A percentile compares a stretch with the other conserved stretches of the same genome.
Conservation (phyloP, 1,140 invertebrate species). For the Drosophila setifemur region DNA sequence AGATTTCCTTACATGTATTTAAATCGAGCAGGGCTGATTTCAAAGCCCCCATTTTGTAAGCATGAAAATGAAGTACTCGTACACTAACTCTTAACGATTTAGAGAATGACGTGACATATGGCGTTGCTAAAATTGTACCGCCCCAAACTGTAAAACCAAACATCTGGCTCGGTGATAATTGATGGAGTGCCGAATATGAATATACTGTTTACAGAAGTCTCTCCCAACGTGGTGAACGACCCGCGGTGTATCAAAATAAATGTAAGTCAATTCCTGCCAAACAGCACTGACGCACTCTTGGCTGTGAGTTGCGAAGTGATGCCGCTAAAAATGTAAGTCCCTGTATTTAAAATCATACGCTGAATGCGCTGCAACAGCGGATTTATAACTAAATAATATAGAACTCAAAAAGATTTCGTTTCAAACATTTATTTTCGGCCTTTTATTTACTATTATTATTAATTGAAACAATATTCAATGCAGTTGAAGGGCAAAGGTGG, state of each 20-base stretch:
- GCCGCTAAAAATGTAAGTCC: slow-evolving; percentile 23
- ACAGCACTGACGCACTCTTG: slow-evolving; percentile 31
- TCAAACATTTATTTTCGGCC: slow-evolving; percentile 78
- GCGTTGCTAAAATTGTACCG: neutral
- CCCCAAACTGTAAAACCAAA: slow-evolving; percentile 28
- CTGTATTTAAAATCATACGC: neutral
- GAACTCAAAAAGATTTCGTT: slow-evolving; percentile 30
- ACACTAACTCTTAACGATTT: neutral
- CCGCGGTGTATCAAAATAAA: slow-evolving; percentile 23
- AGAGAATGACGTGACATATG: slow-evolving; percentile 5
- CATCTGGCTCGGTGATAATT: slow-evolving; percentile 38
- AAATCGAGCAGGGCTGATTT: too few relatives aligned
- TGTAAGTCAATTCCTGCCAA: slow-evolving; percentile 37
- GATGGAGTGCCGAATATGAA: slow-evolving; percentile 31
- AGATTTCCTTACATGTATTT: too few relatives aligned
- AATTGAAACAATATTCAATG: slow-evolving; percentile 76
- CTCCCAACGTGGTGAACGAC: slow-evolving; percentile 24
- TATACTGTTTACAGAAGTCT: slow-evolving; percentile 16
- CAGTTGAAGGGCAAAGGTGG: slow-evolving; percentile 52
- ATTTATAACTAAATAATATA: neutral
- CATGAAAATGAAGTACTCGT: too few relatives aligned
- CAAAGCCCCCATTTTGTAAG: too few relatives aligned
- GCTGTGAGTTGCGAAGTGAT: slow-evolving; percentile 7
- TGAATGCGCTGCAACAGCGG: neutral
- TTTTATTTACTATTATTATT: slow-evolving; percentile 70